Percentiles rank a stretch among this genome's conserved stretches.
Conservation (phyloP, 2,888 invertebrate genomes). For the Amaurobius ferox region DNA sequence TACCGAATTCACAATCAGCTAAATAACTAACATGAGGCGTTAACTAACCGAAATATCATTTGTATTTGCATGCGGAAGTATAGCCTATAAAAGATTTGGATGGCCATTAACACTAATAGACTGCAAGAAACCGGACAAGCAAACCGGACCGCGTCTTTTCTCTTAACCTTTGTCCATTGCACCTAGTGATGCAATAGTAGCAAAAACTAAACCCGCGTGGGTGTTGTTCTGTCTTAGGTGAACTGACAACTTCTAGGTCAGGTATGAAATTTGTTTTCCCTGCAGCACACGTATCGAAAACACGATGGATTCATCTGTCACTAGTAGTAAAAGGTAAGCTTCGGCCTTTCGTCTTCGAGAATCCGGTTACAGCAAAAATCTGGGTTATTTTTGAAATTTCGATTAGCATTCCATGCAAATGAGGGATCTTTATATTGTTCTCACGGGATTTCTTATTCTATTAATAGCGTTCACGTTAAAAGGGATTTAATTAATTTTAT, state of each 20-base stretch:
- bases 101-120: neutral
- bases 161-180: neutral
- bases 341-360: conserved; percentile 3
- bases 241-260: conserved; percentile 45
- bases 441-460: too few species aligned
- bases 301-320: conserved; percentile 32
- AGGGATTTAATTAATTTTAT: too few species aligned
- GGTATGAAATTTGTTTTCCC: conserved; percentile 29
- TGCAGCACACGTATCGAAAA: conserved; percentile 13
- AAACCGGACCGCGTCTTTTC: neutral
- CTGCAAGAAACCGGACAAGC: neutral
- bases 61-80: conserved; percentile 5
- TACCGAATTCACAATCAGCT: too few species aligned
- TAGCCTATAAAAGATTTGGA: neutral
- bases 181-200: neutral
- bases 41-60: neutral
- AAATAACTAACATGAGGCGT: neutral
- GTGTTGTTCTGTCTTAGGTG: neutral
- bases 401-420: conserved; percentile 12
- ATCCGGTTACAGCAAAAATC: conserved; percentile 46
- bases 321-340: conserved; percentile 2
- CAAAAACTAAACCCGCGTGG: conserved; percentile 9
- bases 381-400: conserved; percentile 48
- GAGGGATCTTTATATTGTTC: neutral
- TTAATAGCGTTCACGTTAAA: too few species aligned